phyloP scores from a whole-genome alignment of 2,113 vertebrate genomes.

The Pseudonaja textilis region DNA sequence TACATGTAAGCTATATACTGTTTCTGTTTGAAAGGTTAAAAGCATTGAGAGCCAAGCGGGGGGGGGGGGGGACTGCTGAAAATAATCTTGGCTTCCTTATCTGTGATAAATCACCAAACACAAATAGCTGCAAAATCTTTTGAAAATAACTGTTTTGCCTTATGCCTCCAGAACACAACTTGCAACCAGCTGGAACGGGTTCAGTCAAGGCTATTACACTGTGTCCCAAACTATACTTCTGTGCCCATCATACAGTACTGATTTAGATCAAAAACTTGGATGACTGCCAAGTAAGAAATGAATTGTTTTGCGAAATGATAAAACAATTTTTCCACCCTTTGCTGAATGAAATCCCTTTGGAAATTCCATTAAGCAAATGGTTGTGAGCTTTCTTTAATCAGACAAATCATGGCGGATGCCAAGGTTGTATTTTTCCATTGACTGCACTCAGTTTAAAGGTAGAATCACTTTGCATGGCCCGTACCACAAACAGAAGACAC shows the following conservation, averaged over 20 bases:
- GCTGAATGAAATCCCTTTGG: conserved; percentile 58
- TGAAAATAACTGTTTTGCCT: background rate
- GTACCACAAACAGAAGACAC: conserved; percentile 44
- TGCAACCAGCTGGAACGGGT: background rate
- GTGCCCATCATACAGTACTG: conserved; percentile 52
- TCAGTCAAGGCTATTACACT: background rate
- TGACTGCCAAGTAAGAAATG: conserved; percentile 63
- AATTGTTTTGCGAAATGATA: conserved; percentile 62
- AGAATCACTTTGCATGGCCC: conserved; percentile 50
- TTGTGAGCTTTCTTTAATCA: conserved; percentile 32
- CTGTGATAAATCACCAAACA: conserved; percentile 8
- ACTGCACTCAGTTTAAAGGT: conserved; percentile 56
- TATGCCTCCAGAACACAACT: background rate
- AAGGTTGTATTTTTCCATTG: conserved; percentile 72
- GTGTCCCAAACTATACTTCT: conserved; percentile 50
- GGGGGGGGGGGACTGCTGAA: rapidly evolving
- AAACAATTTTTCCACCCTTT: conserved; percentile 49
- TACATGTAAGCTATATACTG: background rate
- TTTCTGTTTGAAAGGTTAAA: background rate
- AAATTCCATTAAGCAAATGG: conserved; percentile 54
- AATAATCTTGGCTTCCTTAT: background rate
- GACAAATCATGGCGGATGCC: conserved; percentile 38
- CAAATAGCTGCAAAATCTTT: background rate
- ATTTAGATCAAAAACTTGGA: conserved; percentile 53
- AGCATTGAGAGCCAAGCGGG: rapidly evolving